Percentiles rank a stretch among this genome's conserved stretches.
phyloP scores from a whole-genome alignment of 1,140 invertebrate genomes.

The Papilio helenus region DNA sequence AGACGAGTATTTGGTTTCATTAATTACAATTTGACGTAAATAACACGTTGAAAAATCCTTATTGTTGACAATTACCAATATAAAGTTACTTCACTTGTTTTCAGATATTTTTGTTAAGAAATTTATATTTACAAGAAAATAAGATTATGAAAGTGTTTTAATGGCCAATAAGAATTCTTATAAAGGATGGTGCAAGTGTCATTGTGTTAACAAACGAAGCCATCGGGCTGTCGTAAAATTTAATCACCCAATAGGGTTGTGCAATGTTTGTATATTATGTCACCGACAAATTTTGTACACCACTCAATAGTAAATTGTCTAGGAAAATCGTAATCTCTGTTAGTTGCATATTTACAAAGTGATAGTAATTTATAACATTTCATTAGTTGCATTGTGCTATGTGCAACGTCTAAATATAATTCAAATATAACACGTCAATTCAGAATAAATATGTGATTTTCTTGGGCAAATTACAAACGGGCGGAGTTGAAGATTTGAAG shows the following conservation, averaged over 20 bases:
- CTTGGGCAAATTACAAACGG: neutral
- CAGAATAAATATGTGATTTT: neutral
- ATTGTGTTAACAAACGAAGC: conserved; percentile 5
- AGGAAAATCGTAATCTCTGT: neutral
- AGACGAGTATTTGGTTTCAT: too few species aligned
- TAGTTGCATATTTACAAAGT: neutral
- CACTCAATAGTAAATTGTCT: neutral
- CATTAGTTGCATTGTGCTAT: too few species aligned
- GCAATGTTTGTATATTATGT: conserved; percentile 23
- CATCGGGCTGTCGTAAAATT: conserved; percentile 21
- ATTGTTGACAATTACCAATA: neutral
- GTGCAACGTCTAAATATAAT: too few species aligned
- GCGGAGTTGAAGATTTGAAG: neutral
- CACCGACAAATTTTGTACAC: neutral
- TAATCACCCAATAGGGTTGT: conserved; percentile 29
- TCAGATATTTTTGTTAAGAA: neutral
- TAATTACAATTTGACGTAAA: too few species aligned
- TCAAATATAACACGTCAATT: neutral
- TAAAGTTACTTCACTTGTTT: neutral
- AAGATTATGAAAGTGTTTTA: conserved; percentile 8
- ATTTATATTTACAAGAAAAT: neutral
- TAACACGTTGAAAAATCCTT: neutral
- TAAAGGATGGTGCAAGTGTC: conserved; percentile 30
- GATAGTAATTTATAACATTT: too few species aligned
- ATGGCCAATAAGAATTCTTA: conserved; percentile 7